phyloP scores from a whole-genome alignment of 2,113 vertebrate genomes.

The Eudyptes chrysolophus region DNA sequence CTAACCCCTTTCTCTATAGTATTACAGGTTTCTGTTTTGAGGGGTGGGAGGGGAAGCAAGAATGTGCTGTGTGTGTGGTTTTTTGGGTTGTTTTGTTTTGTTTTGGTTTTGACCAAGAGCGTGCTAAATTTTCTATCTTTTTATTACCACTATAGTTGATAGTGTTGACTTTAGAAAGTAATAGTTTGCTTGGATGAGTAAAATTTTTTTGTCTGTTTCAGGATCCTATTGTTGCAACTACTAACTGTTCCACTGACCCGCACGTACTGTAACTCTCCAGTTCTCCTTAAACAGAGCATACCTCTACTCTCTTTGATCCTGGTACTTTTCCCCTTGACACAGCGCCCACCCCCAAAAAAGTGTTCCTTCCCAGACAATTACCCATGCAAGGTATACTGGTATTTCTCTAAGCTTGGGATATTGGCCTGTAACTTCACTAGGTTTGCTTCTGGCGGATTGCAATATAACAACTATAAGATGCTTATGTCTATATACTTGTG shows the following conservation, averaged over 20 bases:
- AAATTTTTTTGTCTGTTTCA: not conserved
- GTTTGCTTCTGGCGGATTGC: not conserved
- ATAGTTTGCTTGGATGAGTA: not conserved
- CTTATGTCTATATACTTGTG: not conserved
- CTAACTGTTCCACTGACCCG: not conserved
- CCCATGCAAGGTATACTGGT: not conserved
- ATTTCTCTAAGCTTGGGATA: not conserved
- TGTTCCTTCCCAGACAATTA: not conserved
- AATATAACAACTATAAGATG: not conserved
- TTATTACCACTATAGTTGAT: not conserved
- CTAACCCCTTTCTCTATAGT: not conserved
- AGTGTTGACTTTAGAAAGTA: not conserved
- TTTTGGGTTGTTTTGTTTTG: not conserved
- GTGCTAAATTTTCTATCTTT: not conserved
- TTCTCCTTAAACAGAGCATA: not conserved
- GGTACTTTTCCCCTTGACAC: not conserved
- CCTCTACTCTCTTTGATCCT: not conserved
- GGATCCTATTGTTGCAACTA: not conserved
- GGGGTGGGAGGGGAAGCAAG: not conserved
- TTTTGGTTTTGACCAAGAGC: not conserved
- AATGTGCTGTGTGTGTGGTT: not conserved
- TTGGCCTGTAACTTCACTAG: not conserved
- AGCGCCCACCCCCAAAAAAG: not conserved
- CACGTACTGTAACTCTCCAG: not conserved
- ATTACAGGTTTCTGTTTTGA: not conserved